Evolutionary conservation across 2,797 vertebrate genomes (phyloP).

Genomic region (Alauda arvensis): DNA sequence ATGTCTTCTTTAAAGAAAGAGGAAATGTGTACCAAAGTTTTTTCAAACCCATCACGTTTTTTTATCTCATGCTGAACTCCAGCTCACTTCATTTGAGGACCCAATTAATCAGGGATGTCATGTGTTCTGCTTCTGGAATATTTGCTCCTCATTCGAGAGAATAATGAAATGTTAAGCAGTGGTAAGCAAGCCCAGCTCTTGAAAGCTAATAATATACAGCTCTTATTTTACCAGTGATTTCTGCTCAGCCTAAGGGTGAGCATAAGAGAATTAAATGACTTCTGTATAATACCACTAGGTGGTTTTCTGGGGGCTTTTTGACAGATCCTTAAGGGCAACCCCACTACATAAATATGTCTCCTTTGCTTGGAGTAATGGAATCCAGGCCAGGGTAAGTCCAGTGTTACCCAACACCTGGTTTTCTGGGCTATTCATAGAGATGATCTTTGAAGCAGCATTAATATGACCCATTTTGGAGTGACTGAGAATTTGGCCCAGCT

Average conservation of each 20-base stretch:
- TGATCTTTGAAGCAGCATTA: conserved; percentile 37
- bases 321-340: conserved; percentile 10
- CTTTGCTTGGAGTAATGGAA: conserved; percentile 26
- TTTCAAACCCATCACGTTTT: background rate
- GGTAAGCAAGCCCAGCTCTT: background rate
- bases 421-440: conserved; percentile 22
- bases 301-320: background rate
- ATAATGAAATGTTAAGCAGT: background rate
- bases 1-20: background rate
- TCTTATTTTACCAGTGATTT: conserved; percentile 13
- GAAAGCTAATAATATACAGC: background rate
- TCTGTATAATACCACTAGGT: background rate
- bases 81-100: background rate
- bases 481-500: conserved; percentile 24
- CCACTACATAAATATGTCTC: conserved; percentile 15
- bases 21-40: background rate
- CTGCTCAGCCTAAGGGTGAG: background rate
- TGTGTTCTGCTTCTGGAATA: background rate
- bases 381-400: background rate
- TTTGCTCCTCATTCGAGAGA: background rate
- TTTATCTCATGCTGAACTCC: background rate
- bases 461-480: conserved; percentile 33
- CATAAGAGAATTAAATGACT: background rate
- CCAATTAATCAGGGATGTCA: background rate
- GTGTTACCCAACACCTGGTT: conserved; percentile 15